These are phyloP conservation scores for Megamerina dolium DNA, from an alignment of 2,888 invertebrate species.

Conservation along the genomic window DNA sequence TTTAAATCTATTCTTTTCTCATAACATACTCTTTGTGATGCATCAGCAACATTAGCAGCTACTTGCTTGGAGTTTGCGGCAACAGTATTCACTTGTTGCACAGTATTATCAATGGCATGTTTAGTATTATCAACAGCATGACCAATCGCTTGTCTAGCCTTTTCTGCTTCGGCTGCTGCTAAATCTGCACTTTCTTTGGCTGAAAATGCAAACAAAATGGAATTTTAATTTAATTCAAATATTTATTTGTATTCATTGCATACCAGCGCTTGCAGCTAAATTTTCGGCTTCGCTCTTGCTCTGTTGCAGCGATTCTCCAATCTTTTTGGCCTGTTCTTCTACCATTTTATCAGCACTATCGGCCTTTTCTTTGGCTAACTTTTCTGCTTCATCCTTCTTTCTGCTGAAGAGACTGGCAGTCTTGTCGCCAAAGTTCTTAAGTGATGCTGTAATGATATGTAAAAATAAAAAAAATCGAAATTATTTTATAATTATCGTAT, in stretches of 20 bases:
- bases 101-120: constrained; percentile 36
- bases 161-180: constrained; percentile 41
- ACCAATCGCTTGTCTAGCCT: constrained; percentile 46
- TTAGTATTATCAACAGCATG: constrained; percentile 39
- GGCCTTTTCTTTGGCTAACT: constrained; percentile 59
- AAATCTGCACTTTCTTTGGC: constrained; percentile 48
- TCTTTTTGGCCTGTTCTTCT: constrained; percentile 60
- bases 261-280: constrained; percentile 52
- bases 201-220: constrained; percentile 17
- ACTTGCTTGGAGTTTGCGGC: constrained; percentile 44
- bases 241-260: constrained; percentile 10
- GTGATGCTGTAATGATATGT: constrained; percentile 55
- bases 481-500: no score
- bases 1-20: background rate
- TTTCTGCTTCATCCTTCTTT: constrained; percentile 66
- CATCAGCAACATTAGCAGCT: constrained; percentile 43
- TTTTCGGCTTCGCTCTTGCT: constrained; percentile 54
- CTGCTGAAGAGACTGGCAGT: constrained; percentile 64
- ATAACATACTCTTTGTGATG: constrained; percentile 33
- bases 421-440: constrained; percentile 67
- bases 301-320: constrained; percentile 56
- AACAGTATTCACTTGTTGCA: constrained; percentile 32
- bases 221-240: background rate
- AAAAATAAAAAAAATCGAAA: no score
- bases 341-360: constrained; percentile 57